phyloP scores from a whole-genome alignment of 1,140 invertebrate genomes.

The Drosophila orosa region DNA sequence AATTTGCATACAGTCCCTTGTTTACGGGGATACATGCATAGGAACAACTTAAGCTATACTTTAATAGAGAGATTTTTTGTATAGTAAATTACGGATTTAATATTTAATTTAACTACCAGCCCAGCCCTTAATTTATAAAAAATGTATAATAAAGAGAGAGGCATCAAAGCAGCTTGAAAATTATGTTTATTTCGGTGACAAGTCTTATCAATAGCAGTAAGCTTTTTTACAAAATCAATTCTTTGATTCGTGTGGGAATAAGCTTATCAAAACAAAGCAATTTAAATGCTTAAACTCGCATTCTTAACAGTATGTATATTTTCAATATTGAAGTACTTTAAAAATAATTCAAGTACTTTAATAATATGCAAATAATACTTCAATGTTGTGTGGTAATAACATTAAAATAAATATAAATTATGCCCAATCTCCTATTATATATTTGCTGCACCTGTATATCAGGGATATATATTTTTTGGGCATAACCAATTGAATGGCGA shows the following conservation, averaged over 20 bases:
- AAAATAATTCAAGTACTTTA: neutral
- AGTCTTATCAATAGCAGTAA: neutral
- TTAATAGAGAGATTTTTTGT: too few relatives aligned
- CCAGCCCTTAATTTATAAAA: neutral
- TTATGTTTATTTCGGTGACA: neutral
- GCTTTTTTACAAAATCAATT: neutral
- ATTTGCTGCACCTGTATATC: neutral
- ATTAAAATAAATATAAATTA: neutral
- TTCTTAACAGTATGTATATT: too few relatives aligned
- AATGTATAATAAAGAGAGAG: neutral
- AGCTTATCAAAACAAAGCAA: neutral
- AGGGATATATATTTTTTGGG: neutral
- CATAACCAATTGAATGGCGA: slow-evolving; percentile 7
- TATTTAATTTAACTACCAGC: neutral
- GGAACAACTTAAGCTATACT: neutral
- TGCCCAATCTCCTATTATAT: neutral
- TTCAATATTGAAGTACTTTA: neutral
- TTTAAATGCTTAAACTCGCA: neutral
- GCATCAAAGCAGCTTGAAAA: rapidly evolving
- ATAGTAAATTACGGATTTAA: too few relatives aligned
- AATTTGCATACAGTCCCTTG: too few relatives aligned
- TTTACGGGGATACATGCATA: too few relatives aligned
- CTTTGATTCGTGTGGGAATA: neutral
- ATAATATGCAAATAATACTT: neutral
- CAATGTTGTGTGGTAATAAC: neutral